Evolutionary conservation across 2,113 vertebrate genomes (phyloP).

Genomic region (Saguinus midas): DNA sequence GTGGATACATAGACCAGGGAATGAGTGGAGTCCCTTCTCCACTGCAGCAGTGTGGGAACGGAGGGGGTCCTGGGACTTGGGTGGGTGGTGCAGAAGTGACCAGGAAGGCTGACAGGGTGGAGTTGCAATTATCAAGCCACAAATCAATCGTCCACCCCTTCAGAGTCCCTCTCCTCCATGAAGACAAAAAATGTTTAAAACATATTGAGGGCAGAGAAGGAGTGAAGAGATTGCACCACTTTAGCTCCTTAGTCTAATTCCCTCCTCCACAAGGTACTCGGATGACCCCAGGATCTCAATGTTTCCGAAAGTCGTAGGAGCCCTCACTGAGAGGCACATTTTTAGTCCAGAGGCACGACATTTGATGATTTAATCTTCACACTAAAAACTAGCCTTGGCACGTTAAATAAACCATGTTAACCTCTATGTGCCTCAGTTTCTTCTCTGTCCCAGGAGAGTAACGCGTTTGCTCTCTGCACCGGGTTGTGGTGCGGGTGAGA

Average conservation of each 20-base stretch:
- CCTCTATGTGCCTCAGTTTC: slow-evolving; percentile 25
- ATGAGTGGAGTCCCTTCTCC: not conserved
- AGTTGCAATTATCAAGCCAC: not conserved
- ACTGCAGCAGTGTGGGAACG: not conserved
- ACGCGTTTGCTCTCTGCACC: too few species aligned
- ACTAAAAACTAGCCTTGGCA: not conserved
- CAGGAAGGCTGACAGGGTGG: not conserved
- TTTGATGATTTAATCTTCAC: not conserved
- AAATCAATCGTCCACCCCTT: not conserved
- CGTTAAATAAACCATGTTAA: not conserved
- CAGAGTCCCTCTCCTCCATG: not conserved
- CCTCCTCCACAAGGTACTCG: not conserved
- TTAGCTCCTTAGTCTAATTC: not conserved
- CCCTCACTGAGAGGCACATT: not conserved
- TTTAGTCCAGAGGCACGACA: not conserved
- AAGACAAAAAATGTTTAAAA: not conserved
- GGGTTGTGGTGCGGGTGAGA: not conserved
- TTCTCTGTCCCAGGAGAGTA: not conserved
- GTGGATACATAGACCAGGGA: not conserved
- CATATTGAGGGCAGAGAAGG: not conserved
- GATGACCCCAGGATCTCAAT: not conserved
- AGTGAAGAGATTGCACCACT: not conserved
- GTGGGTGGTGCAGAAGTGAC: not conserved
- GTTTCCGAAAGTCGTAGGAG: not conserved
- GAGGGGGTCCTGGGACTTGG: not conserved